Conservation (phyloP, 1,140 invertebrate genomes). For the Trachymyrmex septentrionalis region DNA sequence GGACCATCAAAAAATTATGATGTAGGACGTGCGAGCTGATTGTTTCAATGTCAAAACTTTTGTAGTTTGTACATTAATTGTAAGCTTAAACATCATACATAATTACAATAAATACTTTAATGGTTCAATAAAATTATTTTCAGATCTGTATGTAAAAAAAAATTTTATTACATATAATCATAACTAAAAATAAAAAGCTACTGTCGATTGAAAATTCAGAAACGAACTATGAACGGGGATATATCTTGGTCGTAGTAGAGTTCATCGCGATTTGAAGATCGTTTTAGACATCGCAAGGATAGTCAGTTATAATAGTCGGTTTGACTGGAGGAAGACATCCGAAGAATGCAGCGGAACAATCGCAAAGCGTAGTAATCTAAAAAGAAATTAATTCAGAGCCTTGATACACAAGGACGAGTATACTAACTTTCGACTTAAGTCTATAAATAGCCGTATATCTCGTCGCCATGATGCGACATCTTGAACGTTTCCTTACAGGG, state of each 20-base stretch:
- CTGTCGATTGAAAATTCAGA: not conserved
- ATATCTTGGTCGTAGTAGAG: not conserved
- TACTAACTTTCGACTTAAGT: slow-evolving; percentile 17
- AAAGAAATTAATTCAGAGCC: slow-evolving; percentile 36
- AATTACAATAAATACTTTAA: no score
- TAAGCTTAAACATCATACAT: no score
- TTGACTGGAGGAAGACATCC: slow-evolving; percentile 11
- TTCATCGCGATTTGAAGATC: not conserved
- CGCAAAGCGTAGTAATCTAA: slow-evolving; percentile 12
- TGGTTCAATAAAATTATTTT: no score
- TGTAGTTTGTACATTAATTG: no score
- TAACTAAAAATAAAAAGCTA: not conserved
- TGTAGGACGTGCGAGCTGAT: no score
- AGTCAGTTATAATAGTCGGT: not conserved
- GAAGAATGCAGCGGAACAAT: not conserved
- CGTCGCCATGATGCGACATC: slow-evolving; percentile 5
- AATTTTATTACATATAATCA: no score
- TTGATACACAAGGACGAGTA: slow-evolving; percentile 52
- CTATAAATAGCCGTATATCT: slow-evolving; percentile 45
- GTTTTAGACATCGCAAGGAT: slow-evolving; percentile 16
- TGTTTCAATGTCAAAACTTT: no score
- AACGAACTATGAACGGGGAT: not conserved
- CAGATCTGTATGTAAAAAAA: no score
- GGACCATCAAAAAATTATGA: no score
- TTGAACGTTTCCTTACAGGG: slow-evolving; percentile 20